A percentile compares a stretch with the other conserved stretches of the same genome.
Conservation (phyloP, 2,888 invertebrate genomes). For the Nineta flava region DNA sequence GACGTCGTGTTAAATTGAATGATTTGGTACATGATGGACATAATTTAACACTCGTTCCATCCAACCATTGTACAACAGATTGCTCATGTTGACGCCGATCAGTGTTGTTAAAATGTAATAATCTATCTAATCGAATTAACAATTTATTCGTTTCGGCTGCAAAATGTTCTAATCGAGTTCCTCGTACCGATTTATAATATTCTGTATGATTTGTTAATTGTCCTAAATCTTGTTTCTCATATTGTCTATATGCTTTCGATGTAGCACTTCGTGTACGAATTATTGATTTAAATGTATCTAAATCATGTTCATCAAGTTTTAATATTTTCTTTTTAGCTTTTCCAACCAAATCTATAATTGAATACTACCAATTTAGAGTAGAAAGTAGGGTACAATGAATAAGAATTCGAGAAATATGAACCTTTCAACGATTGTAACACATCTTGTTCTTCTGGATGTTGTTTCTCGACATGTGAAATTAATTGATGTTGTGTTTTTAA, state of each 20-base stretch:
- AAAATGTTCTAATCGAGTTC: constrained; percentile 62
- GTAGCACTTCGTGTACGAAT: constrained; percentile 23
- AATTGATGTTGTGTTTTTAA: constrained; percentile 69
- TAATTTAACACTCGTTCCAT: constrained; percentile 73
- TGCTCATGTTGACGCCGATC: constrained; percentile 60
- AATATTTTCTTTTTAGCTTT: constrained; percentile 81
- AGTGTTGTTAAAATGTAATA: constrained; percentile 61
- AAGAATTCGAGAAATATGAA: constrained; percentile 17
- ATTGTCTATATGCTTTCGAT: constrained; percentile 27
- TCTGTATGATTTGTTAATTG: constrained; percentile 48
- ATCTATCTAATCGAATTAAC: constrained; percentile 80
- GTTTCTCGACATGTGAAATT: constrained; percentile 75
- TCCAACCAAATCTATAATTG: constrained; percentile 45
- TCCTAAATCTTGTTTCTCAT: constrained; percentile 50
- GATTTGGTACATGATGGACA: constrained; percentile 84
- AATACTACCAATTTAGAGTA: neutral
- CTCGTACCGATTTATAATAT: constrained; percentile 54
- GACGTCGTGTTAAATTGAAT: constrained; percentile 74
- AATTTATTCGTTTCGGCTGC: constrained; percentile 92
- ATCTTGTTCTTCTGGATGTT: constrained; percentile 77
- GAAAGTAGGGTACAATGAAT: neutral
- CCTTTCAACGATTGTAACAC: constrained; percentile 65
- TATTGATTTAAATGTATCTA: constrained; percentile 40
- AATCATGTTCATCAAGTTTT: constrained; percentile 54
- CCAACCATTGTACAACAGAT: constrained; percentile 79